Conservation (phyloP, 2,113 vertebrate species). For the Lasiurus borealis region DNA sequence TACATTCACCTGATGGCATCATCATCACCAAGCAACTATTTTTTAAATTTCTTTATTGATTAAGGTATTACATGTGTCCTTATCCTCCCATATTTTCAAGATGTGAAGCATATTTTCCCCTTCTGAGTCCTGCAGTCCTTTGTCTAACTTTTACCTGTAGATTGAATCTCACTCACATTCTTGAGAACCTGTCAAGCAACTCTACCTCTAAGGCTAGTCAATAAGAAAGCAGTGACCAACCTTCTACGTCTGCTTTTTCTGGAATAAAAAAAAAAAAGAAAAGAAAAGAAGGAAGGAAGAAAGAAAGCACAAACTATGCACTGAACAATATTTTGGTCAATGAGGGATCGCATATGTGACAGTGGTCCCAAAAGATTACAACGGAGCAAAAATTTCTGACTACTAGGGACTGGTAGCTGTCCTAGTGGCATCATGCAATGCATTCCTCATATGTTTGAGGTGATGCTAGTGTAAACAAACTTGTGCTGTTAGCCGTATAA, state of each 20-base stretch:
- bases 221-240: neutral
- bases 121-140: conserved; percentile 7
- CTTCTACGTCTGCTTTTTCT: neutral
- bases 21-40: neutral
- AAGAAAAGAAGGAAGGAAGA: neutral
- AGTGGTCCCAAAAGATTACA: neutral
- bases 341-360: neutral
- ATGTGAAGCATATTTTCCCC: neutral
- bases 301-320: neutral
- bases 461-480: neutral
- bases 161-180: conserved; percentile 42
- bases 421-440: no score
- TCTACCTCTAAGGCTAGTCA: conserved; percentile 24
- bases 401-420: neutral
- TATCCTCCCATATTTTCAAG: neutral
- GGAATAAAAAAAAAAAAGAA: neutral
- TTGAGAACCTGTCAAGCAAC: conserved; percentile 55
- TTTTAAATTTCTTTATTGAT: no score
- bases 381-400: neutral
- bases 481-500: neutral
- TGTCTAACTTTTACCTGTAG: conserved; percentile 28
- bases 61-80: no score
- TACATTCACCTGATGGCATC: neutral
- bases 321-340: neutral
- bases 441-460: neutral